Base-by-base conservation (phyloP, 2,113 vertebrate genomes). In the Alosa alosa region DNA sequence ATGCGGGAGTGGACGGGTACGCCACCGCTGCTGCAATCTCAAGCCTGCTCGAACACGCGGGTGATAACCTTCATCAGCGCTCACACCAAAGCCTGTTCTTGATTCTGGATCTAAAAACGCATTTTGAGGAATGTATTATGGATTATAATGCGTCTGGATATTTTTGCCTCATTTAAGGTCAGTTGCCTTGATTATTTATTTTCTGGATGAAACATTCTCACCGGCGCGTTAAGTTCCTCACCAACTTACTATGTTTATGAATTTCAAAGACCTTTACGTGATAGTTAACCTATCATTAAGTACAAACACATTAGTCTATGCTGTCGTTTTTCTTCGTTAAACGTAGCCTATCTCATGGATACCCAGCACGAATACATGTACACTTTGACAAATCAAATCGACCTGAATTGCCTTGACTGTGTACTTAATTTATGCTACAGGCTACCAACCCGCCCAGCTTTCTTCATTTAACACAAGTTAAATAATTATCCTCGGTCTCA, bases 61-160 rank as follows among this genome's bases (percentile, higher is more conserved):
- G 86, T 55, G 64, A 81, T 49, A 83, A 86, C 83, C 84, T 87
- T 87, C 85, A 39, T 78, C 72, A 39, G 72, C 39, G 81, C 78
- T 68, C 50, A 68, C 60, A 85, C 81, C 83, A 64, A 72, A 83
- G 83, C 86, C 47, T 83, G 57, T 81, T 68, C 15, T 17, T 45
- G 44, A 84, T 82, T 39, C 85, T 92, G 93, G 93, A 94, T 89
- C 89, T 87, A 85, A 81, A 83, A 86, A 84, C 81, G 82, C 60
- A 64, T 84, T 90, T 87, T 85, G 82, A 82, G 92, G 92, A 93
- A 75, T 91, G 90, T 90, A 89, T 82, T 85, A 75, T 90, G 94
- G 94, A 94, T 91, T 95, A 92, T 90, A 90, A 86, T 83, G 90
- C 89, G 49, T 85, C 83, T 92, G 93, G 90, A 94, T 90, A 89